phyloP scores from a whole-genome alignment of 2,113 vertebrate species.

The Platichthys stellatus region DNA sequence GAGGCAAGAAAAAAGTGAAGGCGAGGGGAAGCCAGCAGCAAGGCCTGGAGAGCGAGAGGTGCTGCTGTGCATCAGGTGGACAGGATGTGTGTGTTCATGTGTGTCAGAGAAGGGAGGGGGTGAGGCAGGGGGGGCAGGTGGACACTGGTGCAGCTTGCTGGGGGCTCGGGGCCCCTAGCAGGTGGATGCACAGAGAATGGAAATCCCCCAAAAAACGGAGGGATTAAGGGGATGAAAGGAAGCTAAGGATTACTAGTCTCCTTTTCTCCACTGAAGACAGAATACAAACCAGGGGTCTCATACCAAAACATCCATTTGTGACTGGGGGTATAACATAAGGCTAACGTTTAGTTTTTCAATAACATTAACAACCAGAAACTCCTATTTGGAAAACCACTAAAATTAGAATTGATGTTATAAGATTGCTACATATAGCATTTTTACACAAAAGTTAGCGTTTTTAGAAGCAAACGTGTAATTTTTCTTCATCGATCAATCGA shows the following conservation, averaged over 20 bases:
- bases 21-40: conserved; percentile 35
- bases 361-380: neutral
- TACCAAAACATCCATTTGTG: conserved; percentile 36
- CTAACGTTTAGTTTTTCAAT: neutral
- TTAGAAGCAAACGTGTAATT: neutral
- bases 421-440: too few relatives aligned
- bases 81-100: conserved; percentile 24
- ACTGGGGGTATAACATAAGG: neutral
- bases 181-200: conserved; percentile 70
- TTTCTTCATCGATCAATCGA: neutral
- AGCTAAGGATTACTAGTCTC: conserved; percentile 63
- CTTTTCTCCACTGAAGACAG: conserved; percentile 51
- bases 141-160: conserved; percentile 57
- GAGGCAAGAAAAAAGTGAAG: conserved; percentile 41
- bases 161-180: conserved; percentile 58
- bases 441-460: neutral
- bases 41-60: conserved; percentile 47
- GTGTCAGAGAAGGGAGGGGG: conserved; percentile 25
- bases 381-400: too few relatives aligned
- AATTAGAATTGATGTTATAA: too few relatives aligned
- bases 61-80: conserved; percentile 59
- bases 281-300: conserved; percentile 40
- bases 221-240: conserved; percentile 74
- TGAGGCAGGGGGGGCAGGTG: conserved; percentile 61
- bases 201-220: conserved; percentile 54